Evolutionary conservation across 2,113 vertebrate genomes (phyloP).

Genomic region (Hiodon alosoides): DNA sequence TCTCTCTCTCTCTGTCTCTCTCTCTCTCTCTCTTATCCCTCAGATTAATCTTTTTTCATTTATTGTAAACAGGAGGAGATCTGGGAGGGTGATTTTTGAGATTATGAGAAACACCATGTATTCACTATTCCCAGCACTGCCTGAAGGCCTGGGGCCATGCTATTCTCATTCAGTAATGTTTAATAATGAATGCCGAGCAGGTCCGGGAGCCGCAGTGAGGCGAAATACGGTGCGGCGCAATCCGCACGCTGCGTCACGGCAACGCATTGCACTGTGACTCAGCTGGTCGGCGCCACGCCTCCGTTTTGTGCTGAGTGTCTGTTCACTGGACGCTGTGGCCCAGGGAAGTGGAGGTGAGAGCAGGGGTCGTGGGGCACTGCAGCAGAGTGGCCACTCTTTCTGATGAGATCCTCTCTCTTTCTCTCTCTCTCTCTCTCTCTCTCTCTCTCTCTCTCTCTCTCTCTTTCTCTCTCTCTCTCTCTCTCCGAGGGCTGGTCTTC

Average conservation of each 20-base stretch:
- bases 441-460: too few relatives aligned
- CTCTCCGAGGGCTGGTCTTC: not conserved
- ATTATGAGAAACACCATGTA: not conserved
- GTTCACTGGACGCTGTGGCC: not conserved
- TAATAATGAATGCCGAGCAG: slow-evolving; percentile 4
- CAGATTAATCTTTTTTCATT: not conserved
- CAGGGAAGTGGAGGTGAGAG: too few relatives aligned
- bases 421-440: too few relatives aligned
- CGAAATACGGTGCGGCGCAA: too few relatives aligned
- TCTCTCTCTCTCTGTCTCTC: not conserved
- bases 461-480: too few relatives aligned
- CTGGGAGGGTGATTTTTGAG: not conserved
- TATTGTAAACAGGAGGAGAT: not conserved
- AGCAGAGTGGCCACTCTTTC: too few relatives aligned
- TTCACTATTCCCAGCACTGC: not conserved
- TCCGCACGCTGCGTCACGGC: too few relatives aligned
- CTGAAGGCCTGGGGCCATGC: not conserved
- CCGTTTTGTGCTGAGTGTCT: too few relatives aligned
- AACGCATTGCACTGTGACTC: too few relatives aligned
- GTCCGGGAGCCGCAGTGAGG: not conserved
- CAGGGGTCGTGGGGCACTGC: too few relatives aligned
- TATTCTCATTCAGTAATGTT: not conserved
- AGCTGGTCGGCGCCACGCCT: too few relatives aligned
- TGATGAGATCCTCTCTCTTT: too few relatives aligned
- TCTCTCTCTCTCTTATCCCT: not conserved